Conservation (phyloP, 2,797 vertebrate genomes). For the Melanotaenia boesemani region DNA sequence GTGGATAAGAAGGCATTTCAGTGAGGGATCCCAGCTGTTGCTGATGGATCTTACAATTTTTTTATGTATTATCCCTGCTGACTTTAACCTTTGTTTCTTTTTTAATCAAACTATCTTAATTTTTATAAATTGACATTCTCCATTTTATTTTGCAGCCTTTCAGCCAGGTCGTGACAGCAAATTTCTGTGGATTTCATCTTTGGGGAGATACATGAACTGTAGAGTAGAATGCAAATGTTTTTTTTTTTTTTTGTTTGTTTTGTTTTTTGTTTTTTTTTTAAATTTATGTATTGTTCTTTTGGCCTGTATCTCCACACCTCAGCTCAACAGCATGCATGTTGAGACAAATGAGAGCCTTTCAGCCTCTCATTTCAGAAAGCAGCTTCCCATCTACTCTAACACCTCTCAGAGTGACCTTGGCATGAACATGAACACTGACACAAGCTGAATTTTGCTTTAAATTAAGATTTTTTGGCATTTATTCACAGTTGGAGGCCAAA, state of each 20-base stretch:
- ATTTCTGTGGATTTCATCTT: conserved; percentile 47
- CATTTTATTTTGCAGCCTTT: neutral
- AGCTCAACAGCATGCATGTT: conserved; percentile 96
- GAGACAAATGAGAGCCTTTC: conserved; percentile 88
- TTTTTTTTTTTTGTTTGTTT: conserved; percentile 8
- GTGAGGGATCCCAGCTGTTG: neutral
- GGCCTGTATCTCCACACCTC: conserved; percentile 91
- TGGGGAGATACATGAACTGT: conserved; percentile 57
- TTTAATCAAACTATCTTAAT: neutral
- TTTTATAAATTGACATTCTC: neutral
- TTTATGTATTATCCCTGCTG: neutral
- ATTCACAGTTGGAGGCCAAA: neutral
- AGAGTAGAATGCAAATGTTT: conserved; percentile 14
- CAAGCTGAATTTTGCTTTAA: neutral
- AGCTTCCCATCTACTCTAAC: conserved; percentile 91
- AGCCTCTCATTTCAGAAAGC: conserved; percentile 85
- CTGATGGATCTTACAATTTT: neutral
- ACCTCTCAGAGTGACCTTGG: conserved; percentile 92
- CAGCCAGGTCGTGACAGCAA: conserved; percentile 32
- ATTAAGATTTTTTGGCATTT: conserved; percentile 1
- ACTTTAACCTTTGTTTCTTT: neutral
- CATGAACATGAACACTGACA: conserved; percentile 90
- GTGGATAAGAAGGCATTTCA: neutral
- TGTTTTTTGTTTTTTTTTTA: neutral
- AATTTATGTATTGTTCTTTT: conserved; percentile 16